Conservation (phyloP, 1,140 invertebrate species). For the Drosophila nebulosa region DNA sequence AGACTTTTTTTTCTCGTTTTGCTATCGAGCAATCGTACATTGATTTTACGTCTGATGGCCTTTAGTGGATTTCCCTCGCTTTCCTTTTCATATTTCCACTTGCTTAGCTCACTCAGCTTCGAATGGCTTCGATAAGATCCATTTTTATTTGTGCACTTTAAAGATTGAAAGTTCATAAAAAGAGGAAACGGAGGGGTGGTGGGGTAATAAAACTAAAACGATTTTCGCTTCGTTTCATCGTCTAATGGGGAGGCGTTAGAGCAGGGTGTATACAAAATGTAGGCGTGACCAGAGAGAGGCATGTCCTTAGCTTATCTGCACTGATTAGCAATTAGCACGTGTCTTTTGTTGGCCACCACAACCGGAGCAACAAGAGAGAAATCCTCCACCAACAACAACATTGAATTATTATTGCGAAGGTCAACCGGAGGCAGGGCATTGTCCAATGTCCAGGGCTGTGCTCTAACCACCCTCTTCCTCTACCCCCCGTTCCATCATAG, state of each 20-base stretch:
- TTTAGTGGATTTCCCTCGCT: not conserved
- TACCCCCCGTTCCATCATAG: constrained; percentile 3
- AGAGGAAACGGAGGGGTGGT: not conserved
- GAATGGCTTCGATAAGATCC: not conserved
- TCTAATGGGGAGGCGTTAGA: constrained; percentile 28
- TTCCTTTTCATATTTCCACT: not conserved
- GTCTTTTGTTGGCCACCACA: constrained; percentile 34
- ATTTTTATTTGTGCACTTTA: constrained; percentile 23
- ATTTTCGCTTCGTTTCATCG: constrained; percentile 52
- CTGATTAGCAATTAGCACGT: constrained; percentile 74
- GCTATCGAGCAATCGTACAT: too few relatives aligned
- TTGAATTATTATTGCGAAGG: constrained; percentile 70
- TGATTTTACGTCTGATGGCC: not conserved
- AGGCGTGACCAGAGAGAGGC: constrained; percentile 7
- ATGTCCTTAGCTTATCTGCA: constrained; percentile 45
- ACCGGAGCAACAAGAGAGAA: constrained; percentile 4
- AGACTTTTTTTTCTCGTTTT: too few relatives aligned
- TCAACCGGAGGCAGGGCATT: constrained; percentile 40
- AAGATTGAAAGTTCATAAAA: constrained; percentile 8
- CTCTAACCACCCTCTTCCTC: too few relatives aligned
- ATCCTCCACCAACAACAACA: constrained; percentile 23
- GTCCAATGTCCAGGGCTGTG: constrained; percentile 11
- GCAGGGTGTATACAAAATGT: not conserved
- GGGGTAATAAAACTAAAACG: constrained; percentile 59
- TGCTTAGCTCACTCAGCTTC: not conserved